phyloP scores from a whole-genome alignment of 2,888 invertebrate genomes.

The Tiphia femorata region DNA sequence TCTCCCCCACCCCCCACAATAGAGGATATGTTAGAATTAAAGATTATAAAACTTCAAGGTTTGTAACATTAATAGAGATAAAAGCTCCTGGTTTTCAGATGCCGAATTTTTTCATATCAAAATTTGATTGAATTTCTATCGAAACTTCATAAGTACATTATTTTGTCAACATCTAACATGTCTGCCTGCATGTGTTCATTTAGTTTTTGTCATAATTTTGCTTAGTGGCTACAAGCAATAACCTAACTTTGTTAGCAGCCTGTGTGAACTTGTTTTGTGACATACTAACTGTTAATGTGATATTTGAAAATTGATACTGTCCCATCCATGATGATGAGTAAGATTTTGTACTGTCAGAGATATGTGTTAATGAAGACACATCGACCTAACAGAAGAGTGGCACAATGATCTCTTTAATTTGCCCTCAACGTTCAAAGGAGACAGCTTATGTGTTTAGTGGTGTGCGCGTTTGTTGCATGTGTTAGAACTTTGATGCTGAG shows the following conservation, averaged over 20 bases:
- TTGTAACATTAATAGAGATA: slow-evolving; percentile 26
- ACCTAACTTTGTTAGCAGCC: slow-evolving; percentile 7
- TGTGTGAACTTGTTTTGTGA: slow-evolving; percentile 14
- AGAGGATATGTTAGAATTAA: neutral
- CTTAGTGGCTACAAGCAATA: slow-evolving; percentile 30
- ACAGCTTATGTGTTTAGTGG: slow-evolving; percentile 50
- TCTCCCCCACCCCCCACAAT: slow-evolving; percentile 20
- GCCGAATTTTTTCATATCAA: slow-evolving; percentile 19
- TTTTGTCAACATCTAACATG: slow-evolving; percentile 38
- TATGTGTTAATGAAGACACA: neutral
- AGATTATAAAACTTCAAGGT: neutral
- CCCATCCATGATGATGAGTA: slow-evolving; percentile 25
- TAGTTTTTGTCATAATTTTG: slow-evolving; percentile 31
- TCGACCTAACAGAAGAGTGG: neutral
- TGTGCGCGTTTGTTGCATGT: slow-evolving; percentile 65
- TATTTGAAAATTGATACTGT: slow-evolving; percentile 12
- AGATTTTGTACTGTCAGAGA: neutral
- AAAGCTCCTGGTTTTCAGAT: slow-evolving; percentile 35
- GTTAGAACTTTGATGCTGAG: slow-evolving; percentile 90
- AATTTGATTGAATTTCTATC: no score
- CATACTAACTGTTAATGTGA: slow-evolving; percentile 23
- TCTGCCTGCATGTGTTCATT: slow-evolving; percentile 57
- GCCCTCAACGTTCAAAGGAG: slow-evolving; percentile 13
- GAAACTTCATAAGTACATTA: slow-evolving; percentile 23
- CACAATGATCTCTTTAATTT: slow-evolving; percentile 21